A percentile compares a stretch with the other conserved stretches of the same genome.
Evolutionary conservation across 2,888 invertebrate species (phyloP).

Genomic region (Drosophila mayaguana): DNA sequence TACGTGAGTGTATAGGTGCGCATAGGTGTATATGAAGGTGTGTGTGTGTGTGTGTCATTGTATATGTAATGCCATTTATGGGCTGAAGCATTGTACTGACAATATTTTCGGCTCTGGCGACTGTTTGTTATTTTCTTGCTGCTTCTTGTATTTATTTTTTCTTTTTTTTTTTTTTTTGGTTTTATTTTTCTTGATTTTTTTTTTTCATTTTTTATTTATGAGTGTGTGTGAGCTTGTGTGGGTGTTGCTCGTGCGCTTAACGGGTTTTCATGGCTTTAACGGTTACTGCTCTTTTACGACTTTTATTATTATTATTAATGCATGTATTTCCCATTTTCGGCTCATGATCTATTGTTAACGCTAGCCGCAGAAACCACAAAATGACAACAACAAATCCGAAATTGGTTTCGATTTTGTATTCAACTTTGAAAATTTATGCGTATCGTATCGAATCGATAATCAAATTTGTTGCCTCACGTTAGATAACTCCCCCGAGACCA

Average conservation of each 20-base stretch:
- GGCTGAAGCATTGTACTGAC: conserved; percentile 70
- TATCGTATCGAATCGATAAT: conserved; percentile 39
- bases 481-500: conserved; percentile 24
- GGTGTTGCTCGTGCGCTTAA: conserved; percentile 81
- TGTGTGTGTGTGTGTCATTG: conserved; percentile 7
- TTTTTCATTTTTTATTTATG: conserved; percentile 29
- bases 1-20: conserved; percentile 10
- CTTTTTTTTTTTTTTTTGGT: conserved; percentile 22
- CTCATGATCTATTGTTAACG: conserved; percentile 67
- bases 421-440: conserved; percentile 43
- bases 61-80: conserved; percentile 68
- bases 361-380: conserved; percentile 45
- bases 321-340: conserved; percentile 76
- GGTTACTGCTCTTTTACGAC: conserved; percentile 78
- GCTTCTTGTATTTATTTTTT: conserved; percentile 31
- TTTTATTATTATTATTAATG: conserved; percentile 78
- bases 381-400: conserved; percentile 21
- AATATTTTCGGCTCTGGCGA: conserved; percentile 65
- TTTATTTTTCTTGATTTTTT: conserved; percentile 37
- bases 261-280: conserved; percentile 79
- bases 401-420: conserved; percentile 43
- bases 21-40: neutral
- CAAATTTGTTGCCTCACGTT: conserved; percentile 45
- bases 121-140: conserved; percentile 54
- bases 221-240: conserved; percentile 46